These are phyloP conservation scores for Parnassius apollo DNA, from an alignment of 2,888 invertebrate species.

Conservation along the genomic window DNA sequence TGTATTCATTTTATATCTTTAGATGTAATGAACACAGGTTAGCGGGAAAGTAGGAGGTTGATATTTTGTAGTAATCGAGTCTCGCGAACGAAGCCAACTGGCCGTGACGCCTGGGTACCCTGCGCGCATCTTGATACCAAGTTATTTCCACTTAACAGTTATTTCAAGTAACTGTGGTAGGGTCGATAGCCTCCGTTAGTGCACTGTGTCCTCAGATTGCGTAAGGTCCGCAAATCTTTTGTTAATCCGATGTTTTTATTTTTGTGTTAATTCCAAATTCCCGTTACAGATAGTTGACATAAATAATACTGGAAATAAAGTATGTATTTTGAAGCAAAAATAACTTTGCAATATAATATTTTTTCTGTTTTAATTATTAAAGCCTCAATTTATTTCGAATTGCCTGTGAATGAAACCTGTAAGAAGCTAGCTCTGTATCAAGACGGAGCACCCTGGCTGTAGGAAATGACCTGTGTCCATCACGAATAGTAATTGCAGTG, in stretches of 20 bases:
- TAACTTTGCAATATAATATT: no score
- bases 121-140: slow-evolving; percentile 58
- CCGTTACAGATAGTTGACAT: no score
- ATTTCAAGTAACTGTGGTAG: slow-evolving; percentile 75
- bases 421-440: no score
- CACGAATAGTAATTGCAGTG: no score
- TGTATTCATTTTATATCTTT: slow-evolving; percentile 29
- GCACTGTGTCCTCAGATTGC: slow-evolving; percentile 65
- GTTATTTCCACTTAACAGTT: slow-evolving; percentile 79
- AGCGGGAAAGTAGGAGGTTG: slow-evolving; percentile 12
- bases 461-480: no score
- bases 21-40: background rate
- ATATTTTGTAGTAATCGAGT: slow-evolving; percentile 47
- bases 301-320: no score
- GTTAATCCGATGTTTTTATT: background rate
- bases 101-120: slow-evolving; percentile 48
- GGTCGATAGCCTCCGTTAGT: slow-evolving; percentile 75
- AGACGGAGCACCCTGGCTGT: no score
- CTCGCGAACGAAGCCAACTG: slow-evolving; percentile 58
- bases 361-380: no score
- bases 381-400: no score
- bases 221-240: slow-evolving; percentile 53
- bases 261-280: no score
- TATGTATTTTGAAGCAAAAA: no score
- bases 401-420: no score